Percentiles rank a stretch among this genome's conserved stretches.
phyloP scores from a whole-genome alignment of 2,113 vertebrate genomes.

The Blennius ocellaris region DNA sequence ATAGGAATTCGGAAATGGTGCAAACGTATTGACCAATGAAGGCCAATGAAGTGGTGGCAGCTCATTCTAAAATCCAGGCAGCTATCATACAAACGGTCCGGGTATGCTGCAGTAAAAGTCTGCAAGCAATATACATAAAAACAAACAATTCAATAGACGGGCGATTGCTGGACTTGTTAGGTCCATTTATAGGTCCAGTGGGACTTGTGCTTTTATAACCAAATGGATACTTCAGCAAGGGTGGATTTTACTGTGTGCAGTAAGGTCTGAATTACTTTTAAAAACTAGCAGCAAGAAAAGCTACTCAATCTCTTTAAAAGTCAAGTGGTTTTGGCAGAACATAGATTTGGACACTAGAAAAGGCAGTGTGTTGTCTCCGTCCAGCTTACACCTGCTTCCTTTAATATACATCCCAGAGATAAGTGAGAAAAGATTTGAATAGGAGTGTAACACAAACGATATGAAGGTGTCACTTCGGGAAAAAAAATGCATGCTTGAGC shows the following conservation, averaged over 20 bases:
- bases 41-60: slow-evolving; percentile 21
- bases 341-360: slow-evolving; percentile 29
- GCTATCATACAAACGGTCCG: slow-evolving; percentile 1
- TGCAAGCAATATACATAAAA: slow-evolving; percentile 1
- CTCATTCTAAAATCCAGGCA: slow-evolving; percentile 4
- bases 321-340: slow-evolving; percentile 35
- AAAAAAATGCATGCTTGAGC: slow-evolving; percentile 37
- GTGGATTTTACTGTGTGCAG: slow-evolving; percentile 48
- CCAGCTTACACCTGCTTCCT: slow-evolving; percentile 21
- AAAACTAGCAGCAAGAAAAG: slow-evolving; percentile 41
- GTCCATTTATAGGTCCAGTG: slow-evolving; percentile 31
- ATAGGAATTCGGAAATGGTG: slow-evolving; percentile 16
- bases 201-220: slow-evolving; percentile 42
- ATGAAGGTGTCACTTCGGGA: slow-evolving; percentile 33
- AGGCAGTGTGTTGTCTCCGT: slow-evolving; percentile 21
- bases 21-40: slow-evolving; percentile 25
- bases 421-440: slow-evolving; percentile 19
- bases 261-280: slow-evolving; percentile 37
- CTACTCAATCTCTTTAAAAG: slow-evolving; percentile 41
- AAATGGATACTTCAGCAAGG: slow-evolving; percentile 57
- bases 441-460: slow-evolving; percentile 18
- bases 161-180: slow-evolving; percentile 23
- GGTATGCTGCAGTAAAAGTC: background rate
- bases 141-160: slow-evolving; percentile 16
- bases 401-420: slow-evolving; percentile 17